phyloP scores from a whole-genome alignment of 2,113 vertebrate genomes.

The Hyperoodon ampullatus region DNA sequence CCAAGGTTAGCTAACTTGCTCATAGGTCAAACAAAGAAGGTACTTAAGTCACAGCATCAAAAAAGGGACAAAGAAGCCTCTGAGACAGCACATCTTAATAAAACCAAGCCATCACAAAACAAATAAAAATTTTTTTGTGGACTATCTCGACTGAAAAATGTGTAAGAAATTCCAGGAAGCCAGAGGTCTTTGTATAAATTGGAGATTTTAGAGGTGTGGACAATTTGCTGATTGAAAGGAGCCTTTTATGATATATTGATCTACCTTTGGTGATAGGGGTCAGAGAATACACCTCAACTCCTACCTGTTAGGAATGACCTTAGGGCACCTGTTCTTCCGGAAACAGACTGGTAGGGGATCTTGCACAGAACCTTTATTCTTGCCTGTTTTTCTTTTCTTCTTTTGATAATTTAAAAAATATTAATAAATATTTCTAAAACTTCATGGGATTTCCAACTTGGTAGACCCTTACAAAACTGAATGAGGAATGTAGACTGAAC shows the following conservation, averaged over 20 bases:
- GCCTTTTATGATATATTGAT: background rate
- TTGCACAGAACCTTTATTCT: background rate
- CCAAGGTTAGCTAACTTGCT: background rate
- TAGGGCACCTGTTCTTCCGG: background rate
- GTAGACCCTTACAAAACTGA: background rate
- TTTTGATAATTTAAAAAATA: background rate
- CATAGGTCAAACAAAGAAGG: background rate
- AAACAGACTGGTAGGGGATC: background rate
- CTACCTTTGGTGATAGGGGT: background rate
- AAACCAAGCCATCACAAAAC: background rate
- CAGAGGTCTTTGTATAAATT: background rate
- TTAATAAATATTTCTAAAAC: constrained; percentile 27
- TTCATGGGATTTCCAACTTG: background rate
- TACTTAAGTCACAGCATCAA: background rate
- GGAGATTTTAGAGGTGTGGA: background rate
- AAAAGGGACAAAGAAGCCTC: background rate
- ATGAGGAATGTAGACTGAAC: background rate
- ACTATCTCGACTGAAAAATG: background rate
- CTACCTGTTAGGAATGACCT: background rate
- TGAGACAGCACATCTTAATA: background rate
- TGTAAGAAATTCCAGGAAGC: background rate
- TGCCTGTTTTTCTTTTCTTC: background rate
- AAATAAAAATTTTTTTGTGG: background rate
- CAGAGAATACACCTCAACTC: background rate
- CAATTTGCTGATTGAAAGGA: background rate